Percentiles rank a stretch among this genome's conserved stretches.
These are phyloP conservation scores for Malurus splendens DNA, from an alignment of 2,797 vertebrate genomes.

Conservation along the genomic window DNA sequence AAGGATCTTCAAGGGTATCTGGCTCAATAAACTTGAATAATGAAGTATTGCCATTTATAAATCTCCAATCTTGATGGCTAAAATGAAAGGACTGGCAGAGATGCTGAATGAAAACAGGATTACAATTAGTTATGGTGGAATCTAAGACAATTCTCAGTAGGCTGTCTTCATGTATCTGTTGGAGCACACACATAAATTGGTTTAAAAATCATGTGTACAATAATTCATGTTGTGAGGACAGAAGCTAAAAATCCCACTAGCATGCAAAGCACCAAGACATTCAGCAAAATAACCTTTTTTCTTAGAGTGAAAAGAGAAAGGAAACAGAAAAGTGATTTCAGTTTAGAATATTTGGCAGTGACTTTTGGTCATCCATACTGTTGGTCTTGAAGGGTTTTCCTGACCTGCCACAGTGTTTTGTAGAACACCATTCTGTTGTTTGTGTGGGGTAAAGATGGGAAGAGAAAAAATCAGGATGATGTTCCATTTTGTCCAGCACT, in stretches of 20 bases:
- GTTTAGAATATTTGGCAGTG: neutral
- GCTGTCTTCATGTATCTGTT: neutral
- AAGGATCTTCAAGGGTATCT: conserved; percentile 65
- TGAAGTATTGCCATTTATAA: conserved; percentile 43
- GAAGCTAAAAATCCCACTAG: neutral
- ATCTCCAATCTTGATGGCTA: conserved; percentile 4
- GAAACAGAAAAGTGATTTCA: neutral
- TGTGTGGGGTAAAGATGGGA: neutral
- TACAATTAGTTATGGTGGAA: conserved; percentile 48
- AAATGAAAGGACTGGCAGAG: conserved; percentile 48
- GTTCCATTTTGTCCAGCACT: neutral
- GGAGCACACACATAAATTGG: neutral
- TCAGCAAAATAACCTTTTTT: neutral
- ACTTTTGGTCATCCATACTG: rapidly evolving
- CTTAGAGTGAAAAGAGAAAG: neutral
- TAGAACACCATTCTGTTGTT: neutral
- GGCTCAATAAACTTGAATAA: conserved; percentile 62
- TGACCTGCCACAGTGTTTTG: neutral
- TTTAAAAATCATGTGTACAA: neutral
- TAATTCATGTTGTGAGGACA: neutral
- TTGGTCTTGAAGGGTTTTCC: neutral
- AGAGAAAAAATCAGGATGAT: neutral
- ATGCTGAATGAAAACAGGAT: conserved; percentile 34
- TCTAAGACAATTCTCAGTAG: neutral
- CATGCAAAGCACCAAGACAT: neutral